Conservation (phyloP, 2,888 invertebrate genomes). For the Noctua pronuba region DNA sequence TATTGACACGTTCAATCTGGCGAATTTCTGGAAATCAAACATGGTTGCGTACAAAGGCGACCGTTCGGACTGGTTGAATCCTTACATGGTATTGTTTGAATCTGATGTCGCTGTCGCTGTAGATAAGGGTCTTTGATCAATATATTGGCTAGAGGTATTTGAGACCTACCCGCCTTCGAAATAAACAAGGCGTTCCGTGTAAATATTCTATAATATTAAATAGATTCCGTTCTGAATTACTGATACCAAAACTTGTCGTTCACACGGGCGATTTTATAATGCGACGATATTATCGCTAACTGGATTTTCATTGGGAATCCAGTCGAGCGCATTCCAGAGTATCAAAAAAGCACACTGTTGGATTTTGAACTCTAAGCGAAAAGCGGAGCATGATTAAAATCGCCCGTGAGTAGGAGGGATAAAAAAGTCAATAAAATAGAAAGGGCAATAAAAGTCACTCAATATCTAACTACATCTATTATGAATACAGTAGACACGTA, state of each 20-base stretch:
- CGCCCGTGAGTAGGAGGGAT: not conserved
- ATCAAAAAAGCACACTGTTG: not conserved
- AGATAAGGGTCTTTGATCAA: constrained; percentile 33
- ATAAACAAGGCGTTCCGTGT: constrained; percentile 1
- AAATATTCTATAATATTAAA: constrained; percentile 1
- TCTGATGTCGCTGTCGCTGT: not conserved
- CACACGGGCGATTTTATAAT: not conserved
- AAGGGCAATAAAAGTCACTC: not conserved
- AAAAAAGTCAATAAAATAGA: not conserved
- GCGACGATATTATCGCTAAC: not conserved
- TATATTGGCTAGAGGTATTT: not conserved
- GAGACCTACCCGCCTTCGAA: not conserved
- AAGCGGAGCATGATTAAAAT: not conserved
- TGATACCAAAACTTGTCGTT: not conserved
- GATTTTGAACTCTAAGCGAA: not conserved
- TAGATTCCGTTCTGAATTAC: not conserved
- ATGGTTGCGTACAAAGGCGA: constrained; percentile 21
- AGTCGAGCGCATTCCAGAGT: not conserved
- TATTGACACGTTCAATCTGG: constrained; percentile 25
- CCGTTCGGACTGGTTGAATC: not conserved
- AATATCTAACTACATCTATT: not conserved
- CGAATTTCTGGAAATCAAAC: constrained; percentile 37
- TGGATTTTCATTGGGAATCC: not conserved
- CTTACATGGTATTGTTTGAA: constrained; percentile 26
- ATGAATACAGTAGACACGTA: not conserved